Evolutionary conservation across 1,140 invertebrate genomes (phyloP).

Genomic region (Drosophila takahashii): DNA sequence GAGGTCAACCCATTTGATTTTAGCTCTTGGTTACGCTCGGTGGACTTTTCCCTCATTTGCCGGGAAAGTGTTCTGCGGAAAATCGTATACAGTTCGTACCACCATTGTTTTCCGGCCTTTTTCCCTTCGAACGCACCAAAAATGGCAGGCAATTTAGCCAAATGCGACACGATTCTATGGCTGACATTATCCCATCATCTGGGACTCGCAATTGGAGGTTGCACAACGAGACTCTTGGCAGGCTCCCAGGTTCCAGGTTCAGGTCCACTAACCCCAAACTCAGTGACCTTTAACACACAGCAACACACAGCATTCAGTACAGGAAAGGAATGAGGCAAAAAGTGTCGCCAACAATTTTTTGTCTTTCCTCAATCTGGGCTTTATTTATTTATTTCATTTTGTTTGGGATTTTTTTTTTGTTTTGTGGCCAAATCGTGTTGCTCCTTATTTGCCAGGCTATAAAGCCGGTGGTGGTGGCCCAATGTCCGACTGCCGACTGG

Average conservation of each 20-base stretch:
- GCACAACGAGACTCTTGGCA: slow-evolving; percentile 47
- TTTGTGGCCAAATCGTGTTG: slow-evolving; percentile 61
- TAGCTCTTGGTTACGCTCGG: slow-evolving; percentile 64
- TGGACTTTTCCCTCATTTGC: slow-evolving; percentile 46
- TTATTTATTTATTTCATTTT: slow-evolving; percentile 5
- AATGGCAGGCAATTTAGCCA: slow-evolving; percentile 48
- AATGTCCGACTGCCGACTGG: slow-evolving; percentile 47
- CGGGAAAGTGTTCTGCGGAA: slow-evolving; percentile 69
- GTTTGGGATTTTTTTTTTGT: slow-evolving; percentile 36
- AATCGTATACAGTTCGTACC: slow-evolving; percentile 1
- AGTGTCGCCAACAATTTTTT: slow-evolving; percentile 67
- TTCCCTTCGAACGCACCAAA: slow-evolving; percentile 38
- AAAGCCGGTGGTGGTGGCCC: slow-evolving; percentile 27
- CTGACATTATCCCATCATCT: slow-evolving; percentile 54
- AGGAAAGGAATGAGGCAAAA: slow-evolving; percentile 37
- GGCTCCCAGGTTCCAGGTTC: slow-evolving; percentile 70
- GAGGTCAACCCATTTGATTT: slow-evolving; percentile 69
- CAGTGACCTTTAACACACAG: slow-evolving; percentile 77
- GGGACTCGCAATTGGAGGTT: slow-evolving; percentile 29
- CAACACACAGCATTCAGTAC: background rate
- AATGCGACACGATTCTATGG: slow-evolving; percentile 54
- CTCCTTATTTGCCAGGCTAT: slow-evolving; percentile 76
- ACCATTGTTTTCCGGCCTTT: slow-evolving; percentile 37
- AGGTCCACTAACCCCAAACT: slow-evolving; percentile 74
- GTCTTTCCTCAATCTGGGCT: background rate